phyloP scores from a whole-genome alignment of 2,797 vertebrate species.

The Hephaestus fuliginosus region DNA sequence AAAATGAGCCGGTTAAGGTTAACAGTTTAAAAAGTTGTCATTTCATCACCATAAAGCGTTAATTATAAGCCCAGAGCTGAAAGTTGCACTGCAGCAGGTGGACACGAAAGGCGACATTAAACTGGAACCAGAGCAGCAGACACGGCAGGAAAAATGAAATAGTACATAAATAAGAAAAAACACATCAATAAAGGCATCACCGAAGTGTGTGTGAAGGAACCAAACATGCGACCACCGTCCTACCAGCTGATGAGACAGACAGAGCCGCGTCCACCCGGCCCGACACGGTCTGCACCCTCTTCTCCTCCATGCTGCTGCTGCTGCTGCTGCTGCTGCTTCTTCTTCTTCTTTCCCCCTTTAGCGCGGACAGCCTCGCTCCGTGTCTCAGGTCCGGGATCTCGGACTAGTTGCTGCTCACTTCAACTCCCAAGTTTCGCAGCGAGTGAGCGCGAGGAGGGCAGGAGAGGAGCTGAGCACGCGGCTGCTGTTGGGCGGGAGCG shows the following conservation, averaged over 20 bases:
- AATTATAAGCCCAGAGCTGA: background rate
- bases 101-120: slow-evolving; percentile 37
- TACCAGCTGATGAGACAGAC: slow-evolving; percentile 89
- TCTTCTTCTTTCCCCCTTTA: no score
- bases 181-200: no score
- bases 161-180: no score
- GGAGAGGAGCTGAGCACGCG: background rate
- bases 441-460: slow-evolving; percentile 3
- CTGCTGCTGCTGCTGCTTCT: slow-evolving; percentile 48
- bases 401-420: slow-evolving; percentile 53
- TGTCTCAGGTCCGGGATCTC: no score
- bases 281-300: slow-evolving; percentile 89
- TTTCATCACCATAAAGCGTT: background rate
- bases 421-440: slow-evolving; percentile 63
- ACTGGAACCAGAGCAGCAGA: background rate
- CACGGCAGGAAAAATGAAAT: no score
- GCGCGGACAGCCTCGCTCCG: no score
- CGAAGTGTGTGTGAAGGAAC: no score
- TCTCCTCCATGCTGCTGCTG: slow-evolving; percentile 82
- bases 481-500: slow-evolving; percentile 35
- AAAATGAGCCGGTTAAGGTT: no score
- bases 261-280: slow-evolving; percentile 87
- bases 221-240: slow-evolving; percentile 79
- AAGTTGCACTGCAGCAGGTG: fast-evolving
- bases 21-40: background rate